These are phyloP conservation scores for Wiebesia pumilae DNA, from an alignment of 1,140 invertebrate species.

Conservation along the genomic window DNA sequence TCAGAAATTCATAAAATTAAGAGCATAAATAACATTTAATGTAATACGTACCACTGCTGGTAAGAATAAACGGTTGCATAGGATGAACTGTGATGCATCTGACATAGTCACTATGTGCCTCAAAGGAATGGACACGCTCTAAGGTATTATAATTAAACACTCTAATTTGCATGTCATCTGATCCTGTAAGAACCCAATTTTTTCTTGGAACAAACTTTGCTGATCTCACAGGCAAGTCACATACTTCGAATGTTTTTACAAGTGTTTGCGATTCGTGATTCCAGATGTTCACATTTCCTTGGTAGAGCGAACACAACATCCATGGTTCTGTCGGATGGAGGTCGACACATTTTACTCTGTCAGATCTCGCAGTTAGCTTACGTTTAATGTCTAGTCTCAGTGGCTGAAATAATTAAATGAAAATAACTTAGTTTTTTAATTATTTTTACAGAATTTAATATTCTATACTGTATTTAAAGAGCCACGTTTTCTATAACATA, in stretches of 20 bases:
- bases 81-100: conserved; percentile 98
- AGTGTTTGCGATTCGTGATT: conserved; percentile 96
- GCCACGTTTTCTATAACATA: conserved; percentile 29
- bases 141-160: conserved; percentile 99
- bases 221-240: conserved; percentile 95
- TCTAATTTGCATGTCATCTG: conserved; percentile 96
- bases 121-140: conserved; percentile 95
- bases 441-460: not conserved
- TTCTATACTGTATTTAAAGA: not conserved
- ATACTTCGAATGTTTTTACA: conserved; percentile 96
- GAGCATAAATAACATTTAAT: not conserved
- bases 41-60: conserved; percentile 89
- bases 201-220: conserved; percentile 97
- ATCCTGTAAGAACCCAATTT: conserved; percentile 99
- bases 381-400: conserved; percentile 98
- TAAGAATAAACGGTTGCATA: conserved; percentile 96
- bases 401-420: conserved; percentile 79
- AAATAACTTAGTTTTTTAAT: not conserved
- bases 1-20: not conserved
- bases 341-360: conserved; percentile 98
- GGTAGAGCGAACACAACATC: conserved; percentile 98
- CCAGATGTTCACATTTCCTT: conserved; percentile 99
- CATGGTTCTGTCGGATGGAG: conserved; percentile 98
- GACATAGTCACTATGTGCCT: conserved; percentile 99
- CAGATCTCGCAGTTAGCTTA: conserved; percentile 96